These are phyloP conservation scores for Zoanthus sociatus DNA, from an alignment of 92 coral and sea anemone genomes.

Conservation along the genomic window DNA sequence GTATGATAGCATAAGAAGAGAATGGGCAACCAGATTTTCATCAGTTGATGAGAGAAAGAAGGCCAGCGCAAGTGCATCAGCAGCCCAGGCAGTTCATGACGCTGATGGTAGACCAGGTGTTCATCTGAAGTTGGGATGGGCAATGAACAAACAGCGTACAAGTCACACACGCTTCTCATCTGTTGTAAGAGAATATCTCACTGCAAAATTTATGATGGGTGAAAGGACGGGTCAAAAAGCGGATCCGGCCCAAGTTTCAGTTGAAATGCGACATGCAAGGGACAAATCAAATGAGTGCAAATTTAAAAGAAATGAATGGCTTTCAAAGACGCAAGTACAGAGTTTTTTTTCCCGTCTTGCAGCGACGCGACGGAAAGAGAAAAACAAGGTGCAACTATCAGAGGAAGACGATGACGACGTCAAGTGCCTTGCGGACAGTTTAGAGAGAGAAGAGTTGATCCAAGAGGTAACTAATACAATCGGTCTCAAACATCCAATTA, in stretches of 20 bases:
- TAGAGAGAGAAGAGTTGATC: slow-evolving; percentile 51
- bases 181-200: slow-evolving; percentile 29
- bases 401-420: slow-evolving; percentile 35
- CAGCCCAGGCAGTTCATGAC: slow-evolving; percentile 15
- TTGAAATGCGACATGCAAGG: slow-evolving; percentile 42
- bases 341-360: slow-evolving; percentile 46
- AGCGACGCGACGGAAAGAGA: slow-evolving; percentile 46
- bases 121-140: slow-evolving; percentile 45
- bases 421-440: slow-evolving; percentile 34
- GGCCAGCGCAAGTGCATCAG: neutral
- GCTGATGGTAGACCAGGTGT: slow-evolving; percentile 21
- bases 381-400: slow-evolving; percentile 16
- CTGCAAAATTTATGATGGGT: slow-evolving; percentile 47
- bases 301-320: slow-evolving; percentile 42
- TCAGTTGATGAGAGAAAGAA: slow-evolving; percentile 31
- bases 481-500: slow-evolving; percentile 50
- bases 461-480: slow-evolving; percentile 39
- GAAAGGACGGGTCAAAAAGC: slow-evolving; percentile 46
- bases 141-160: slow-evolving; percentile 38
- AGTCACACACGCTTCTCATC: slow-evolving; percentile 28
- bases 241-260: slow-evolving; percentile 43
- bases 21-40: slow-evolving; percentile 48
- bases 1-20: slow-evolving; percentile 48
- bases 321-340: slow-evolving; percentile 38
- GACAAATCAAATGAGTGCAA: slow-evolving; percentile 42